phyloP scores from a whole-genome alignment of 2,888 invertebrate genomes.

The Dyspetes luteomarginatus region DNA sequence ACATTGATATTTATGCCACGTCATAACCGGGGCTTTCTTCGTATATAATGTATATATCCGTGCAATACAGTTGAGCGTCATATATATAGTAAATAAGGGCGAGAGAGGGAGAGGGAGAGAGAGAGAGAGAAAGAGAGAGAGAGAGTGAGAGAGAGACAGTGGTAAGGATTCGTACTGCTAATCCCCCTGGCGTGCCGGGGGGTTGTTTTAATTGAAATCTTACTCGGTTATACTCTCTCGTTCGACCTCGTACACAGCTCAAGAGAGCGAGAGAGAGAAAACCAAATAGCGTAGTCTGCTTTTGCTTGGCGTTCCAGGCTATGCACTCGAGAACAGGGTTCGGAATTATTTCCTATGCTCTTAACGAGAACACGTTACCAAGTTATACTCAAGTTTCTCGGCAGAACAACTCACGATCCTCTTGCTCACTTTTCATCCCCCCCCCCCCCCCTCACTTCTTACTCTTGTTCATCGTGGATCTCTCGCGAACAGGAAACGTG shows the following conservation, averaged over 20 bases:
- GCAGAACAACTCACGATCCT: constrained; percentile 61
- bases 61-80: constrained; percentile 61
- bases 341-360: constrained; percentile 41
- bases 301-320: constrained; percentile 53
- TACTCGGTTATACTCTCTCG: constrained; percentile 75
- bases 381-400: constrained; percentile 67
- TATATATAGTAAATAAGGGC: constrained; percentile 15
- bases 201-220: constrained; percentile 83
- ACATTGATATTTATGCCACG: constrained; percentile 84
- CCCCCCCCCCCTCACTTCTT: constrained; percentile 13
- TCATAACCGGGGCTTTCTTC: constrained; percentile 81
- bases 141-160: constrained; percentile 63
- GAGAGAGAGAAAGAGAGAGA: constrained; percentile 41
- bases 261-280: constrained; percentile 36
- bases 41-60: constrained; percentile 59
- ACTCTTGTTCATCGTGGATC: constrained; percentile 15
- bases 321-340: constrained; percentile 61
- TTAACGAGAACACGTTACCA: constrained; percentile 71
- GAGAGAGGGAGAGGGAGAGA: constrained; percentile 16
- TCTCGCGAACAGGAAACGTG: constrained; percentile 47
- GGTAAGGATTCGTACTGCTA: constrained; percentile 82
- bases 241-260: constrained; percentile 53
- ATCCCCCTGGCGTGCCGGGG: constrained; percentile 80
- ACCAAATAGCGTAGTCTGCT: constrained; percentile 65
- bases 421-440: constrained; percentile 20